A percentile compares a stretch with the other conserved stretches of the same genome.
Evolutionary conservation across 2,113 vertebrate genomes (phyloP).

Genomic region (Microcebus lehilahytsara): DNA sequence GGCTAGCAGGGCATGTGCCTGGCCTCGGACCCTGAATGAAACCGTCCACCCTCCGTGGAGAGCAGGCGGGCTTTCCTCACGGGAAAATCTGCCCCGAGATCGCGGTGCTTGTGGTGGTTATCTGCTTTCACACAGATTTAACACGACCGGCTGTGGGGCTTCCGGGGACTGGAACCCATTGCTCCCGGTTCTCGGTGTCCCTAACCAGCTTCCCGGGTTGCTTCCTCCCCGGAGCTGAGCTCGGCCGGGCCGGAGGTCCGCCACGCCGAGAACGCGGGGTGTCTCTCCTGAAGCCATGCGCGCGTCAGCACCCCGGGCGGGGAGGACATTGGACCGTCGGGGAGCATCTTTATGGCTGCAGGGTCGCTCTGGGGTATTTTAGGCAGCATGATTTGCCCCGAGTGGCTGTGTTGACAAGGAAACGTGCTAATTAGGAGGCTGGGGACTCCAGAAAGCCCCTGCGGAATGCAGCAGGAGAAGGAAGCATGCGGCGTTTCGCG

Average conservation of each 20-base stretch:
- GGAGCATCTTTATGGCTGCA: background rate
- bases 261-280: background rate
- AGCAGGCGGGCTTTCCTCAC: accelerated
- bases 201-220: accelerated
- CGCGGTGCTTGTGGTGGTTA: accelerated
- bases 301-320: background rate
- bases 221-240: background rate
- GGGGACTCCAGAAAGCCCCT: background rate
- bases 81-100: accelerated
- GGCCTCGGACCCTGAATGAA: background rate
- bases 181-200: accelerated
- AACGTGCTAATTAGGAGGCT: background rate
- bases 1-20: accelerated
- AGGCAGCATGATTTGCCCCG: background rate
- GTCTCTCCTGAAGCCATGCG: background rate
- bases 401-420: background rate
- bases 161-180: accelerated
- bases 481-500: accelerated
- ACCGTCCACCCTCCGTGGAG: accelerated
- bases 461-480: background rate
- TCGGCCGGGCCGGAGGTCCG: background rate
- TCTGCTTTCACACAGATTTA: background rate
- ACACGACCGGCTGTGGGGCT: accelerated
- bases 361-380: background rate
- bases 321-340: background rate